Conservation (phyloP, 2,797 vertebrate genomes). For the Choloepus didactylus region DNA sequence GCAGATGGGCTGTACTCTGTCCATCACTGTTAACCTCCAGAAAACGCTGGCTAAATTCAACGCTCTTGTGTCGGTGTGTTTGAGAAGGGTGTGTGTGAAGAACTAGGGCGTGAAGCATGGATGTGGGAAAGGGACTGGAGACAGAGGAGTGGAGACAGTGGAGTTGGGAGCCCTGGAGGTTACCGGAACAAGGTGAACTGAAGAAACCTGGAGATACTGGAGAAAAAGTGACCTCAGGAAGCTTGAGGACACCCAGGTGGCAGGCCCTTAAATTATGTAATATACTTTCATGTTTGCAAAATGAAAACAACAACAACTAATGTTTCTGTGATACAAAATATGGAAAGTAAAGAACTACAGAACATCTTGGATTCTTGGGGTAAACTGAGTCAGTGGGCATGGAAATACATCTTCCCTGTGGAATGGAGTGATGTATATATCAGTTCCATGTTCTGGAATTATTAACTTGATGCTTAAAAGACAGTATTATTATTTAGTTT, state of each 20-base stretch:
- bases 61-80: not conserved
- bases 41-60: not conserved
- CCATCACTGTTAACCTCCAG: not conserved
- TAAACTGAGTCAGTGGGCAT: not conserved
- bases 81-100: not conserved
- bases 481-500: not conserved
- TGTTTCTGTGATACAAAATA: not conserved
- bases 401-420: not conserved
- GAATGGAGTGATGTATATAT: not conserved
- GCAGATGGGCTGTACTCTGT: not conserved
- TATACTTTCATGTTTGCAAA: conserved; percentile 9
- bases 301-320: not conserved
- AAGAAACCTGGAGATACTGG: not conserved
- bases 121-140: not conserved
- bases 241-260: not conserved
- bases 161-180: not conserved
- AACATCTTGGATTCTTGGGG: not conserved
- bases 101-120: not conserved
- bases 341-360: not conserved
- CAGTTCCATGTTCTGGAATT: not conserved
- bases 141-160: not conserved
- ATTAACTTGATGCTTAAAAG: not conserved
- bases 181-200: not conserved
- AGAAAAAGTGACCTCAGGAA: not conserved
- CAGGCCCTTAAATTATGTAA: not conserved